These are phyloP conservation scores for Dynastes maya DNA, from an alignment of 2,888 invertebrate species.

Conservation along the genomic window DNA sequence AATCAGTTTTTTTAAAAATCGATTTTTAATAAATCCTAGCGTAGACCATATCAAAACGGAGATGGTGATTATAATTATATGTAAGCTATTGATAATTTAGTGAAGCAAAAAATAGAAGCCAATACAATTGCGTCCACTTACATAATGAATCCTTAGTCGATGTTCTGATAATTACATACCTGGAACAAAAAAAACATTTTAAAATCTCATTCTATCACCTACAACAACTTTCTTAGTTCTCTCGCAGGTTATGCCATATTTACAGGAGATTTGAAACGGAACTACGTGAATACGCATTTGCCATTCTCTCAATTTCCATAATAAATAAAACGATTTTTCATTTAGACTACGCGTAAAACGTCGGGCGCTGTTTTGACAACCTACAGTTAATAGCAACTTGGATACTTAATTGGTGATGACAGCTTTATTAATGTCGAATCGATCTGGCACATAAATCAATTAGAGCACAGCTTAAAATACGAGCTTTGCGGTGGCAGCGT, in stretches of 20 bases:
- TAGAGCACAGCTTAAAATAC: constrained; percentile 13
- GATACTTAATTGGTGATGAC: constrained; percentile 36
- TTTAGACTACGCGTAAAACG: background rate
- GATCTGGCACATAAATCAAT: constrained; percentile 34
- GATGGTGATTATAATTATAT: too few relatives aligned
- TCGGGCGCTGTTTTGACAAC: constrained; percentile 35
- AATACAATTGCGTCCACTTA: constrained; percentile 3
- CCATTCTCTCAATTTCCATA: constrained; percentile 39
- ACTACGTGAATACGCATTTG: background rate
- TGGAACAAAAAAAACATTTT: constrained; percentile 32
- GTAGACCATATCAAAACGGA: too few relatives aligned
- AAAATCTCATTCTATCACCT: constrained; percentile 3
- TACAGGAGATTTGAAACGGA: background rate
- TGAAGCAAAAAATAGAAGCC: background rate
- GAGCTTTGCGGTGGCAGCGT: background rate
- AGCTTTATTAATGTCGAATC: constrained; percentile 30
- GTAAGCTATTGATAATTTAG: too few relatives aligned
- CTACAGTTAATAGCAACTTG: constrained; percentile 19
- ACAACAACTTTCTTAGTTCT: constrained; percentile 1
- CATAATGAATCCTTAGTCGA: background rate
- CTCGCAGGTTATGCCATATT: background rate
- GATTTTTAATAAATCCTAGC: too few relatives aligned
- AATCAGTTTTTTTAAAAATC: too few relatives aligned
- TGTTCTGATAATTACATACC: constrained; percentile 23
- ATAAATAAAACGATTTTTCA: constrained; percentile 25